Percentiles rank a stretch among this genome's conserved stretches.
Evolutionary conservation across 35 echinoderm and acorn worm species (phyloP).

Genomic region (Chiridota heheva): DNA sequence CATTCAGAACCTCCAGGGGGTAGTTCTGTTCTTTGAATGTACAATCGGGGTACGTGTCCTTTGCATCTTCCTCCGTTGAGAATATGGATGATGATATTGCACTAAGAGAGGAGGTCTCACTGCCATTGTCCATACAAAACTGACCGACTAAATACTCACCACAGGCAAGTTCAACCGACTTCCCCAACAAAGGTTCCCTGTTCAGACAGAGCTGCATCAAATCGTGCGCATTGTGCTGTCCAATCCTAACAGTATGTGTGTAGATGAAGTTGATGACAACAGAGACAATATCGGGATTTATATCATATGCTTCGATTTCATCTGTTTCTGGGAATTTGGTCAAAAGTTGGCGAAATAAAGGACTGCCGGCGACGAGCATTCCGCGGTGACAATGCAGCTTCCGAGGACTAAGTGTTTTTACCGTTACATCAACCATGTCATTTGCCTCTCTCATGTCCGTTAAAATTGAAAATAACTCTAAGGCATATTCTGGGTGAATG

Average conservation of each 20-base stretch:
- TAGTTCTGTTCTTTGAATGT: slow-evolving; percentile 81
- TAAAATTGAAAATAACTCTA: slow-evolving; percentile 55
- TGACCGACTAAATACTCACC: slow-evolving; percentile 83
- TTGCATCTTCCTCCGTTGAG: slow-evolving; percentile 49
- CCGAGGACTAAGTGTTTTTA: slow-evolving; percentile 39
- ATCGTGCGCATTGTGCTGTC: slow-evolving; percentile 74
- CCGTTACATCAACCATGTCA: slow-evolving; percentile 67
- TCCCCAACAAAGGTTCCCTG: slow-evolving; percentile 59
- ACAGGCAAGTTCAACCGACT: slow-evolving; percentile 75
- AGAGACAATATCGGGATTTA: slow-evolving; percentile 51
- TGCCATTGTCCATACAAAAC: slow-evolving; percentile 63
- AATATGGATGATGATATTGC: slow-evolving; percentile 63
- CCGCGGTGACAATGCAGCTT: slow-evolving; percentile 57
- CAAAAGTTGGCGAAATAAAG: slow-evolving; percentile 47
- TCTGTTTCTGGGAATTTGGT: slow-evolving; percentile 14
- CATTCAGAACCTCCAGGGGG: slow-evolving; percentile 60
- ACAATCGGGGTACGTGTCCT: slow-evolving; percentile 35
- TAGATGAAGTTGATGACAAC: slow-evolving; percentile 78
- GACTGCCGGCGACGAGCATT: slow-evolving; percentile 87
- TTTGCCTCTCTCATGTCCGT: slow-evolving; percentile 69
- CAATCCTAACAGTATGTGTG: slow-evolving; percentile 58
- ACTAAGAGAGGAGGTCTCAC: slow-evolving; percentile 68
- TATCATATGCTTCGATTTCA: slow-evolving; percentile 49
- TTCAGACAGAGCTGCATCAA: slow-evolving; percentile 56
- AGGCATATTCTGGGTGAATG: slow-evolving; percentile 68